Evolutionary conservation across 2,113 vertebrate species (phyloP), one percentile per base, ranked within the genome.

Genomic region (Chunga burmeisteri): DNA sequence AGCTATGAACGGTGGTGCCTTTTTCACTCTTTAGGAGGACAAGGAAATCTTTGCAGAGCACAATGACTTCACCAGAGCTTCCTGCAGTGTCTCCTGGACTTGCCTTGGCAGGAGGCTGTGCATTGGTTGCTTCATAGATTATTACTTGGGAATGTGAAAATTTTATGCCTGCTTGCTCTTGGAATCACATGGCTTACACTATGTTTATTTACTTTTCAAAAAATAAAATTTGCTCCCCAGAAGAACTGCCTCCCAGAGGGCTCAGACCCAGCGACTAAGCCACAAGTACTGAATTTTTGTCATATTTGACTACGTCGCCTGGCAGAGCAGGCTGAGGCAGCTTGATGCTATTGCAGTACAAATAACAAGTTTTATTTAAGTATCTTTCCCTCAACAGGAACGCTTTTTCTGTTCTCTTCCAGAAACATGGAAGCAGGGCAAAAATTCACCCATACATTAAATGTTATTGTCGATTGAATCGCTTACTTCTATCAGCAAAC

Each of bases 381-480:
- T 12, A 23, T 8, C 21, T 68, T 68, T 32, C 46, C 50, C 65
- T 26, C 21, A 23, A 17, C 1, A 7, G 44, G 14, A 84, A 84
- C 5, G 2, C 7, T 32, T 13, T 30, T 63, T 32, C 44, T 18
- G 8, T 27, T 86, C 53, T 34, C 15, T 74, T 65, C 52, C 65
- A 63, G n/a, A 44, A 67, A 34, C 29, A 16, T 16, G 30, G 92
- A 92, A 85, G 47, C 29, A 52, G 22, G 40, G 66, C 11, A 53
- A 63, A 38, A 53, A 82, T 71, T 49, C 81, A 58, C 25, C 20
- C 50, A 2, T 10, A 23, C 3, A 0, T 0, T 40, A 38, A 79
- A 61, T 2, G 1, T 16, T 2, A 8, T 3, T n/a, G 30, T 27
- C 0, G 0, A 55, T 9, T 7, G 16, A 66, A 36, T 30, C 0